phyloP scores from a whole-genome alignment of 2,797 vertebrate genomes.

The Rhabdomys pumilio region DNA sequence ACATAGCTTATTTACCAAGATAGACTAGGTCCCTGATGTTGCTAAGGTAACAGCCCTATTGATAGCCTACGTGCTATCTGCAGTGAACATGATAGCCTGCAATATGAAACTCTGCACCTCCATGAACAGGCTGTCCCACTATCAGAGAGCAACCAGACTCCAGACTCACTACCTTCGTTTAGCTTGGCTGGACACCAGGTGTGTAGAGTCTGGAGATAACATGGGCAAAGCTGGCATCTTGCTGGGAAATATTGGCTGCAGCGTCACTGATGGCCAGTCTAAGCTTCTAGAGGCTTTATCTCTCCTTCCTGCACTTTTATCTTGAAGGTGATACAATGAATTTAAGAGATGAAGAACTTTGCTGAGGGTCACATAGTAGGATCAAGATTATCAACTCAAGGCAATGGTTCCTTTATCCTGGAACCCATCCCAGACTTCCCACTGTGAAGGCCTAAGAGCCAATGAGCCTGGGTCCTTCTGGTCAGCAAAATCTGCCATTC shows the following conservation, averaged over 20 bases:
- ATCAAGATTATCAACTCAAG: not conserved
- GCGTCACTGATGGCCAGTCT: not conserved
- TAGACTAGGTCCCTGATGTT: not conserved
- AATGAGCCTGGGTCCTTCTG: not conserved
- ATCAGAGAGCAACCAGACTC: not conserved
- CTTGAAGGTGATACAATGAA: not conserved
- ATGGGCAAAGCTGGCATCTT: not conserved
- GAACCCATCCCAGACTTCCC: not conserved
- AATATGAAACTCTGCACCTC: not conserved
- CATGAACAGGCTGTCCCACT: too few relatives aligned
- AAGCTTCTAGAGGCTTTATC: not conserved
- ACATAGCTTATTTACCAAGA: not conserved
- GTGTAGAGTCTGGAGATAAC: not conserved
- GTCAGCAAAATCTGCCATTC: not conserved
- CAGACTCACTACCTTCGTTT: not conserved
- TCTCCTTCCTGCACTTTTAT: not conserved
- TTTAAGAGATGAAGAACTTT: not conserved
- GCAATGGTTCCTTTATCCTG: not conserved
- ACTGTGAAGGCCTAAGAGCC: not conserved
- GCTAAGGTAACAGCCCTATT: not conserved
- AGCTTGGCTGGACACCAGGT: not conserved
- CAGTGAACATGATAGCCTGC: not conserved
- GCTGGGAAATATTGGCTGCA: not conserved
- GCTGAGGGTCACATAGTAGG: not conserved
- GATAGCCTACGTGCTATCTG: not conserved